These are phyloP conservation scores for Mythimna loreyi DNA, from an alignment of 2,888 invertebrate genomes.

Conservation along the genomic window DNA sequence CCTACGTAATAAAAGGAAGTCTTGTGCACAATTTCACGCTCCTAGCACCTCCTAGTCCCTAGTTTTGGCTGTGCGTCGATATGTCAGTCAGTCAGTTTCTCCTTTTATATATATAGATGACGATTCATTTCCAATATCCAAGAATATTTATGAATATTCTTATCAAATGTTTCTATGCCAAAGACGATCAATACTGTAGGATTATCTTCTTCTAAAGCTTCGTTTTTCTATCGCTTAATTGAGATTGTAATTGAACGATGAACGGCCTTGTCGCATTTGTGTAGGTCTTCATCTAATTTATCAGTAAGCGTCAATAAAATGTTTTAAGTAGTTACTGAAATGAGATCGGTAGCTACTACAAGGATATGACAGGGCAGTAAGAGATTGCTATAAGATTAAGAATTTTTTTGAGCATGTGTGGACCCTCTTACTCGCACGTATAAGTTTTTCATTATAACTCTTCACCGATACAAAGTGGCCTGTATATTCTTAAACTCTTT, in stretches of 20 bases:
- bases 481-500: not conserved
- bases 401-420: too few relatives aligned
- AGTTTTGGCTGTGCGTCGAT: too few relatives aligned
- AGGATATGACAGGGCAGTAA: not conserved
- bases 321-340: conserved; percentile 1
- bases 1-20: too few relatives aligned
- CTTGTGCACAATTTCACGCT: too few relatives aligned
- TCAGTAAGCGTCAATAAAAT: not conserved
- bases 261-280: not conserved
- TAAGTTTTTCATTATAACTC: not conserved
- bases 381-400: not conserved
- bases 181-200: not conserved
- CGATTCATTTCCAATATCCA: not conserved
- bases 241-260: not conserved
- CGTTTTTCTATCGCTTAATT: not conserved
- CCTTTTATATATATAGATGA: too few relatives aligned
- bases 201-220: not conserved
- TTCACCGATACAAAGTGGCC: not conserved
- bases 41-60: too few relatives aligned
- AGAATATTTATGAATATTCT: not conserved
- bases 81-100: too few relatives aligned
- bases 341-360: not conserved
- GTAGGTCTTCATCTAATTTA: conserved; percentile 23
- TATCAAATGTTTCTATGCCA: not conserved
- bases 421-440: not conserved